These are phyloP conservation scores for Genyomyrus donnyi DNA, from an alignment of 2,113 vertebrate genomes.

Conservation along the genomic window DNA sequence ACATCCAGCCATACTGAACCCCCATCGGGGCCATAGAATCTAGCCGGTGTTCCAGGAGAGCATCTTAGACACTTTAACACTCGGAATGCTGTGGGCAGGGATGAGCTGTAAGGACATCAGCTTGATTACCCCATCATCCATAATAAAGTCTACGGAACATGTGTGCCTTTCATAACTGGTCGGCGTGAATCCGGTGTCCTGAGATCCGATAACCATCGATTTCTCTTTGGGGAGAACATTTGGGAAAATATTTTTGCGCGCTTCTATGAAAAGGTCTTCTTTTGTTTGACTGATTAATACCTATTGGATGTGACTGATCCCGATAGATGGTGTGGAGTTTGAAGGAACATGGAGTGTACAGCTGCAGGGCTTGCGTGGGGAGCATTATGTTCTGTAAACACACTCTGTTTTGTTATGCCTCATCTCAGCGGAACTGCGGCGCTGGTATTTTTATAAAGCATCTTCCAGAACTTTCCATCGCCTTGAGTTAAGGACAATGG, in stretches of 20 bases:
- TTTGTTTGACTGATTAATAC: conserved; percentile 8
- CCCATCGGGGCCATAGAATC: not conserved
- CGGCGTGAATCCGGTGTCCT: not conserved
- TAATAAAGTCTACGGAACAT: not conserved
- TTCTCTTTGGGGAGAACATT: conserved; percentile 13
- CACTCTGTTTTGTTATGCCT: conserved; percentile 64
- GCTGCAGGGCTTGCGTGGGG: conserved; percentile 62
- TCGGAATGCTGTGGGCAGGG: not conserved
- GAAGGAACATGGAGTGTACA: conserved; percentile 47
- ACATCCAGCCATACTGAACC: not conserved
- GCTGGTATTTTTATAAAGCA: conserved; percentile 69
- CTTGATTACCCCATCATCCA: not conserved
- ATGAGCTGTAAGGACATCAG: not conserved
- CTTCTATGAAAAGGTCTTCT: conserved; percentile 2
- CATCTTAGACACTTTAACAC: not conserved
- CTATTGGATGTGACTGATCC: not conserved
- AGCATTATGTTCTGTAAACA: conserved; percentile 67
- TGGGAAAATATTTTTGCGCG: conserved; percentile 4
- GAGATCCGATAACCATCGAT: not conserved
- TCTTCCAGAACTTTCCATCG: conserved; percentile 61
- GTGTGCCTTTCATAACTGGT: not conserved
- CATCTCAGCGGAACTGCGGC: conserved; percentile 54
- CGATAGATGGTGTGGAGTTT: conserved; percentile 10
- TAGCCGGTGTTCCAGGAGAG: not conserved
- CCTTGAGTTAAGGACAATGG: conserved; percentile 67